phyloP scores from a whole-genome alignment of 2,113 vertebrate genomes.

The Lonchura striata region DNA sequence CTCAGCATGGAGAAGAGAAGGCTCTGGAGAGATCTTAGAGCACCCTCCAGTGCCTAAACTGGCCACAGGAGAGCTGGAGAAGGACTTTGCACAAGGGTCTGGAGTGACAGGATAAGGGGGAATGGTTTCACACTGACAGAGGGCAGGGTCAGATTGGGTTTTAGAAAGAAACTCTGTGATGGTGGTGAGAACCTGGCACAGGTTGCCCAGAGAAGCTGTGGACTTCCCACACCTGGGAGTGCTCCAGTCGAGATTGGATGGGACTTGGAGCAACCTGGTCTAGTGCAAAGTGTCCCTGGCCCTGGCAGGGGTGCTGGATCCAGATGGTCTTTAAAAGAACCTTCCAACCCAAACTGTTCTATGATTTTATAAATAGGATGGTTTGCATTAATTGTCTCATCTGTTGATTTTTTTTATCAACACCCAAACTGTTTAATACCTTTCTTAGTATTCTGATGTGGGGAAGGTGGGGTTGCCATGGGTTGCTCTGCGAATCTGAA shows the following conservation, averaged over 20 bases:
- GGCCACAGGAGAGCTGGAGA: not conserved
- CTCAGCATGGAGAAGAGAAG: not conserved
- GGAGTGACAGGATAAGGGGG: not conserved
- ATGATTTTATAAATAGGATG: not conserved
- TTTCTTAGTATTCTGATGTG: not conserved
- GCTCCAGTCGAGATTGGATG: fast-evolving
- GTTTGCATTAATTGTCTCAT: not conserved
- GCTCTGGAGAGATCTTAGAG: not conserved
- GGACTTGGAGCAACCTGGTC: not conserved
- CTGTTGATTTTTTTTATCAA: not conserved
- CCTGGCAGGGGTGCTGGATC: not conserved
- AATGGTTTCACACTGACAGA: not conserved
- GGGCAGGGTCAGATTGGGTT: too few relatives aligned
- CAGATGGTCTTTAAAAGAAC: not conserved
- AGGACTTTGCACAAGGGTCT: not conserved
- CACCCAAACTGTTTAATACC: not conserved
- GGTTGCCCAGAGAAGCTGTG: not conserved
- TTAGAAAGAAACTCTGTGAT: not conserved
- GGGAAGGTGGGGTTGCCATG: not conserved
- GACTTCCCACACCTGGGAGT: not conserved
- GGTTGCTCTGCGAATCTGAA: not conserved
- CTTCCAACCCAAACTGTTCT: not conserved
- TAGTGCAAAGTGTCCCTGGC: not conserved
- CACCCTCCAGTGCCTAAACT: not conserved
- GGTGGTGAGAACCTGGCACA: not conserved